Percentiles rank a stretch among this genome's conserved stretches.
These are phyloP conservation scores for Electrona antarctica DNA, from an alignment of 2,113 vertebrate genomes.

Conservation along the genomic window DNA sequence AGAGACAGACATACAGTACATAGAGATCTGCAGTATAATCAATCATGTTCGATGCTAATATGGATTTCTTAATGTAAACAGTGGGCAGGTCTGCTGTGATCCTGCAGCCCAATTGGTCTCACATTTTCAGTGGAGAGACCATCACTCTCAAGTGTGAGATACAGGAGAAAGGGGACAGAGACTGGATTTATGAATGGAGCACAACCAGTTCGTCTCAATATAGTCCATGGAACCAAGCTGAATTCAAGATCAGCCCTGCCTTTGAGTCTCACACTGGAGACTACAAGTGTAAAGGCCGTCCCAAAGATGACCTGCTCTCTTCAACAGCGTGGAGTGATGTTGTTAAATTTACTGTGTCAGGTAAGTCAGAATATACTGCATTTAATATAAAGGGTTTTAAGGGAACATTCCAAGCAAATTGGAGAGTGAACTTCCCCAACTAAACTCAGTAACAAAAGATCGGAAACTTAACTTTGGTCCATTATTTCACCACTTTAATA, in stretches of 20 bases:
- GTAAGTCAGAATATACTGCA: background rate
- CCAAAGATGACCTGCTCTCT: background rate
- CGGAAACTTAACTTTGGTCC: too few species aligned
- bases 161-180: background rate
- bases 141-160: constrained; percentile 31
- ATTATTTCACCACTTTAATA: too few species aligned
- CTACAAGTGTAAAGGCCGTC: background rate
- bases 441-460: too few species aligned
- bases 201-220: fast-evolving
- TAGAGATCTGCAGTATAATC: too few species aligned
- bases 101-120: constrained; percentile 21
- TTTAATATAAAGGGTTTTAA: background rate
- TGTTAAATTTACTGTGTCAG: background rate
- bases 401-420: too few species aligned
- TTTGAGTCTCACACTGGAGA: background rate
- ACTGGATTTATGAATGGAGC: constrained; percentile 24
- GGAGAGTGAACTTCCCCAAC: too few species aligned
- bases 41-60: background rate
- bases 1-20: too few species aligned
- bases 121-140: constrained; percentile 21
- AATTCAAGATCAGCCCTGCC: background rate
- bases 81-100: constrained; percentile 6
- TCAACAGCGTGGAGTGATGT: background rate
- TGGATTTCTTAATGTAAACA: background rate
- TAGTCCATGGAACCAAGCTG: background rate